Percentiles rank a stretch among this genome's conserved stretches.
These are phyloP conservation scores for human (Homo sapiens) DNA, from an alignment of 2,113 vertebrate species.

Conservation along the genomic window GRCh38 chr7:121515501-121516000, in stretches of 20 bases:
- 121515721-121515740: not conserved
- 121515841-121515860: not conserved
- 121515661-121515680: not conserved
- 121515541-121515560: not conserved
- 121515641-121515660: not conserved
- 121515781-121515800: not conserved
- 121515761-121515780: not conserved
- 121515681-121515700: not conserved
- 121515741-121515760: not conserved
- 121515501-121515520: not conserved
- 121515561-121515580: not conserved
- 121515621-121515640: not conserved
- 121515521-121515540: not conserved
- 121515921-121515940: not conserved
- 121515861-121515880: not conserved
- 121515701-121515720: not conserved
- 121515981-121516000: not conserved
- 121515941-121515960: not conserved
- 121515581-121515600: not conserved
- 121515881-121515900: not conserved
- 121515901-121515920: not conserved
- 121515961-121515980: not conserved
- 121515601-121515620: not conserved
- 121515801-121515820: not conserved
- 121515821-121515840: not conserved